Evolutionary conservation across 2,888 invertebrate species (phyloP), one percentile per base, ranked within the genome.

Genomic region (Eristalis intricaria): DNA sequence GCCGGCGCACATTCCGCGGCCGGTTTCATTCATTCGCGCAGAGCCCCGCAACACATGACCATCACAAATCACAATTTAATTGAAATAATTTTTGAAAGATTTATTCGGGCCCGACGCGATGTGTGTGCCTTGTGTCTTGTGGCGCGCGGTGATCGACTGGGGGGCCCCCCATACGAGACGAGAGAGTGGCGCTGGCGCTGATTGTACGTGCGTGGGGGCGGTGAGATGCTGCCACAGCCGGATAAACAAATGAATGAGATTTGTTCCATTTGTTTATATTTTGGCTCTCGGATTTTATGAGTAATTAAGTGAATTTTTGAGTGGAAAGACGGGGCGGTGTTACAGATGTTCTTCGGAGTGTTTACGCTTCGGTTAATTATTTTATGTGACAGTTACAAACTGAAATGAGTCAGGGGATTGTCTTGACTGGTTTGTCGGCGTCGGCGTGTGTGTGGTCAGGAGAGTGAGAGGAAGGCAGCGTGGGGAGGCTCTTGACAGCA

Each of bases 301-400:
- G 78, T 83, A 83, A 86, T 86, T 83, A 83, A 86, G 83, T 86
- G 86, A 58, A 10, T 73, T 60, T 64, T 64, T n/a, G n/a, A 22
- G 32, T 22, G 22, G 64, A 29, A 29, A 32, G 63, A 63, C 29
- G 61, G 10, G 29, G 65, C 22, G 80, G 80, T 56, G 29, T 77
- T 83, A 83, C 83, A 86, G 78, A 71, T 86, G 86, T 86, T 83
- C 32, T 83, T 70, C 63, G 40, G 78, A 83, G 70, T 86, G 83
- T 83, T 78, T 75, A 86, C 86, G 83, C 86, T 70, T 86, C 78
- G 83, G 74, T 78, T 86, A 83, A 86, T 86, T 86, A 86, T 78
- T 86, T 86, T 86, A 83, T 79, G 83, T 86, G 86, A 86, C 86
- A 83, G 32, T 86, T 66, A 74, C 83, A 86, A 83, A 83, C 69